These are phyloP conservation scores for Disparrhopalites patrizii DNA, from an alignment of 2,888 invertebrate species.

Conservation along the genomic window DNA sequence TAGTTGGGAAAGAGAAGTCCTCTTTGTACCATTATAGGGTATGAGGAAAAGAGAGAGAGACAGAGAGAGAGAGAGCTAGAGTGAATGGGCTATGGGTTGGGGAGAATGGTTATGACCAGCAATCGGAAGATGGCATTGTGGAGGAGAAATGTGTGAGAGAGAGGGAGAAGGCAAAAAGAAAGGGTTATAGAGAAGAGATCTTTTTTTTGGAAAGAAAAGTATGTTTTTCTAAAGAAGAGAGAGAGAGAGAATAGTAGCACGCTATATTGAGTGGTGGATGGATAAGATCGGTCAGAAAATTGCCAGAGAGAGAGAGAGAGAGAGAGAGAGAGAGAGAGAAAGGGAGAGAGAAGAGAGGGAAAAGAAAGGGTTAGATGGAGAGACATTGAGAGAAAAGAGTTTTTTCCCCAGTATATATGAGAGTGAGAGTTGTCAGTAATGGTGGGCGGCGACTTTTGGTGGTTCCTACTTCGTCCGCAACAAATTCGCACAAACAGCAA, in stretches of 20 bases:
- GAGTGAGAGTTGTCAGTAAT: slow-evolving; percentile 4
- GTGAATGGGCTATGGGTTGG: background rate
- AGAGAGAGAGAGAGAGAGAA: background rate
- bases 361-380: background rate
- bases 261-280: slow-evolving; percentile 4
- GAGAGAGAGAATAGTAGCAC: background rate
- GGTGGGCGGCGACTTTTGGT: slow-evolving; percentile 27
- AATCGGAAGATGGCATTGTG: background rate
- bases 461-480: slow-evolving; percentile 27
- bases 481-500: slow-evolving; percentile 15
- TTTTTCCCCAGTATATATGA: background rate
- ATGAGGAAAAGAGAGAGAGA: background rate
- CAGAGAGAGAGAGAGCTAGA: background rate
- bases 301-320: background rate
- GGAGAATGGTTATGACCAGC: too few relatives aligned
- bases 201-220: too few relatives aligned
- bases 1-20: background rate
- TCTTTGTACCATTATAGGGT: background rate
- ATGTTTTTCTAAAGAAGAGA: background rate
- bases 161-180: too few relatives aligned
- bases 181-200: too few relatives aligned
- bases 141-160: too few relatives aligned
- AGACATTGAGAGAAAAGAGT: background rate
- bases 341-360: background rate
- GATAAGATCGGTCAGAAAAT: slow-evolving; percentile 8